These are phyloP conservation scores for Drosophila lini DNA, from an alignment of 1,140 invertebrate species.

Conservation along the genomic window DNA sequence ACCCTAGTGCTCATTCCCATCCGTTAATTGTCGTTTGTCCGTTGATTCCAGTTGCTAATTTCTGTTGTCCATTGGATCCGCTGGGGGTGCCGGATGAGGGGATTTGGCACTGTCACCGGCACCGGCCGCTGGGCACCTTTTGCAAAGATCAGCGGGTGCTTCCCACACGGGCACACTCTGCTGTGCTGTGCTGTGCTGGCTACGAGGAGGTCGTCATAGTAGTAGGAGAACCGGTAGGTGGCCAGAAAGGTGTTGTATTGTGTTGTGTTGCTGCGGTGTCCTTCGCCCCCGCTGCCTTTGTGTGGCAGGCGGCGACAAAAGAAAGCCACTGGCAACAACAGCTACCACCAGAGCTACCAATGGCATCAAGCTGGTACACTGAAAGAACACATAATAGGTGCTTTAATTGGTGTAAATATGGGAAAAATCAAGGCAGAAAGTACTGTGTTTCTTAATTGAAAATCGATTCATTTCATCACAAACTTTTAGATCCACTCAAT, in stretches of 20 bases:
- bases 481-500: too few relatives aligned
- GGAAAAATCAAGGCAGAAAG: neutral
- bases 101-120: slow-evolving; percentile 9
- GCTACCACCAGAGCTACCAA: slow-evolving; percentile 4
- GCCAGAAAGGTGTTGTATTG: slow-evolving; percentile 31
- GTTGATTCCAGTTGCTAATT: slow-evolving; percentile 64
- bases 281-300: slow-evolving; percentile 42
- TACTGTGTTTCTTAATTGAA: too few relatives aligned
- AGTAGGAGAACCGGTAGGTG: neutral
- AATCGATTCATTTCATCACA: too few relatives aligned
- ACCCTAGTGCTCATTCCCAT: slow-evolving; percentile 23
- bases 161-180: slow-evolving; percentile 16
- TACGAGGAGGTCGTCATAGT: neutral
- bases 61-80: slow-evolving; percentile 48
- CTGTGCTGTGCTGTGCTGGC: too few relatives aligned
- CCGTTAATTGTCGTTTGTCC: slow-evolving; percentile 52
- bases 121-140: slow-evolving; percentile 31
- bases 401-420: too few relatives aligned
- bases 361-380: slow-evolving; percentile 6
- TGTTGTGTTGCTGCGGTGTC: slow-evolving; percentile 43
- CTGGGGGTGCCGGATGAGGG: slow-evolving; percentile 10
- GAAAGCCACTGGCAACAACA: slow-evolving; percentile 39
- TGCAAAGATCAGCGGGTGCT: slow-evolving; percentile 56
- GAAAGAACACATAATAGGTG: too few relatives aligned
- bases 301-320: slow-evolving; percentile 44